phyloP scores from a whole-genome alignment of 2,113 vertebrate genomes.

The Sus scrofa region T2T-Sscrofa CM000825.6:56261001-56261500 shows the following conservation, averaged over 20 bases:
- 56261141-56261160: background rate
- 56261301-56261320: background rate
- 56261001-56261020: background rate
- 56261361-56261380: background rate
- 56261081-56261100: background rate
- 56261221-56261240: background rate
- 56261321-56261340: slow-evolving; percentile 45
- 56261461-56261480: background rate
- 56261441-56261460: background rate
- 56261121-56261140: background rate
- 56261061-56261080: background rate
- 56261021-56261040: background rate
- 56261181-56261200: background rate
- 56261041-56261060: background rate
- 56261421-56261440: background rate
- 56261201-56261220: background rate
- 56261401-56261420: slow-evolving; percentile 26
- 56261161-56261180: background rate
- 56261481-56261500: background rate
- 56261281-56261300: background rate
- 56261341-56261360: background rate
- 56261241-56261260: background rate
- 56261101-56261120: background rate
- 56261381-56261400: background rate
- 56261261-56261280: background rate